These are phyloP conservation scores for Thelaira solivaga DNA, from an alignment of 2,888 invertebrate species.

Conservation along the genomic window DNA sequence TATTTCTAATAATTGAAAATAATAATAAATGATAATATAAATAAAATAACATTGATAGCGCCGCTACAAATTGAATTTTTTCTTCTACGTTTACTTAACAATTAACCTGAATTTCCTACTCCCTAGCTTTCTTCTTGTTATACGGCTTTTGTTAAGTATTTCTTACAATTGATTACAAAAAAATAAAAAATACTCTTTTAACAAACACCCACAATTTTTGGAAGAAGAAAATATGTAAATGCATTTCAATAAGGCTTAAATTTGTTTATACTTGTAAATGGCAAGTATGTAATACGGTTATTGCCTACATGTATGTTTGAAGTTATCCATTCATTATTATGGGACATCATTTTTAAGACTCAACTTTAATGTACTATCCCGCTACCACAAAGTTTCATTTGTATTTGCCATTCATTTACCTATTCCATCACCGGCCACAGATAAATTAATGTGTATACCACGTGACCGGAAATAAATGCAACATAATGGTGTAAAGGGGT, in stretches of 20 bases:
- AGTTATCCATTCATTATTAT: slow-evolving; percentile 33
- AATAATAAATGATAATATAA: too few species aligned
- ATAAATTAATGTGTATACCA: background rate
- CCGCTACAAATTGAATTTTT: slow-evolving; percentile 23
- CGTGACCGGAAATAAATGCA: slow-evolving; percentile 7
- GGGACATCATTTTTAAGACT: slow-evolving; percentile 51
- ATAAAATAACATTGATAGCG: too few species aligned
- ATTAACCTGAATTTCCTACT: slow-evolving; percentile 6
- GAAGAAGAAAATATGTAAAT: slow-evolving; percentile 6
- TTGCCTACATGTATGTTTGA: background rate
- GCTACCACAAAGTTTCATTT: slow-evolving; percentile 34
- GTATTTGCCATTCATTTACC: slow-evolving; percentile 11
- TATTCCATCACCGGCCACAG: slow-evolving; percentile 45
- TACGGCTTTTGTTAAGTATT: background rate
- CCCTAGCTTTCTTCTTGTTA: background rate
- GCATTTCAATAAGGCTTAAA: slow-evolving; percentile 27
- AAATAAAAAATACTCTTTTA: slow-evolving; percentile 24
- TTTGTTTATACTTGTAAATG: background rate
- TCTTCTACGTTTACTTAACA: background rate
- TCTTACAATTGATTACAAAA: slow-evolving; percentile 16
- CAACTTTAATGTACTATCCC: slow-evolving; percentile 29
- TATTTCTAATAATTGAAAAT: too few species aligned
- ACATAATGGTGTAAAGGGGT: too few species aligned
- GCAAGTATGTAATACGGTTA: background rate
- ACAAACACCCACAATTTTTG: slow-evolving; percentile 38